Percentiles rank a stretch among this genome's conserved stretches.
These are phyloP conservation scores for Drosophila cognata DNA, from an alignment of 2,888 invertebrate genomes.

Conservation along the genomic window DNA sequence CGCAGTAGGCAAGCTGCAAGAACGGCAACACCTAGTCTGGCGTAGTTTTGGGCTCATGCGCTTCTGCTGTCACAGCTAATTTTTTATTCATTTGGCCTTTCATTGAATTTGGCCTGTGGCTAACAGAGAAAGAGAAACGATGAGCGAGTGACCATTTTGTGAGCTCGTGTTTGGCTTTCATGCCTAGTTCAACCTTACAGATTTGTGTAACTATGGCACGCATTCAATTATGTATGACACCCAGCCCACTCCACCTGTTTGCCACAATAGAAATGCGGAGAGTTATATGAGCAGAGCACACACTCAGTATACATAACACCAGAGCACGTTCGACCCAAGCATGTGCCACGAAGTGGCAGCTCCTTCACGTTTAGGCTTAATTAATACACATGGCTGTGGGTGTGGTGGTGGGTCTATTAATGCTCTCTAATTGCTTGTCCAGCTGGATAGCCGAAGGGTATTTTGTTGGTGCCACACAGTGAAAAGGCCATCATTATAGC, in stretches of 20 bases:
- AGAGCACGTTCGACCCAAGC: neutral
- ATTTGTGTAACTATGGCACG: conserved; percentile 65
- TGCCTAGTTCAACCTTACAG: conserved; percentile 38
- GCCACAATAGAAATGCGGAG: conserved; percentile 2
- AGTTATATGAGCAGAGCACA: neutral
- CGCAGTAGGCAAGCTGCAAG: neutral
- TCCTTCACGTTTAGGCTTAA: conserved; percentile 50
- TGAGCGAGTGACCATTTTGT: conserved; percentile 30
- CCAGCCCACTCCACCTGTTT: conserved; percentile 16
- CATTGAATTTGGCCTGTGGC: conserved; percentile 38
- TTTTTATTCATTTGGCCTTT: conserved; percentile 74
- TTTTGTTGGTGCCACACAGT: neutral
- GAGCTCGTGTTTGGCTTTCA: conserved; percentile 45
- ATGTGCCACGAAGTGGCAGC: conserved; percentile 28
- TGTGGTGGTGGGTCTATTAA: conserved; percentile 48
- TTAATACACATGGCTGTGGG: conserved; percentile 62
- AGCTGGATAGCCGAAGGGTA: neutral
- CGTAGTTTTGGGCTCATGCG: conserved; percentile 12
- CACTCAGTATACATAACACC: neutral
- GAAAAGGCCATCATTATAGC: conserved; percentile 38
- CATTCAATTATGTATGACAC: conserved; percentile 66
- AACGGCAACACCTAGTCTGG: neutral
- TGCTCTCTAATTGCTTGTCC: conserved; percentile 57
- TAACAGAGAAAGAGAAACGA: neutral
- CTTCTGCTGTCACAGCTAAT: conserved; percentile 63